Evolutionary conservation across 2,888 invertebrate genomes (phyloP).

Genomic region (Pterobdella sp.): DNA sequence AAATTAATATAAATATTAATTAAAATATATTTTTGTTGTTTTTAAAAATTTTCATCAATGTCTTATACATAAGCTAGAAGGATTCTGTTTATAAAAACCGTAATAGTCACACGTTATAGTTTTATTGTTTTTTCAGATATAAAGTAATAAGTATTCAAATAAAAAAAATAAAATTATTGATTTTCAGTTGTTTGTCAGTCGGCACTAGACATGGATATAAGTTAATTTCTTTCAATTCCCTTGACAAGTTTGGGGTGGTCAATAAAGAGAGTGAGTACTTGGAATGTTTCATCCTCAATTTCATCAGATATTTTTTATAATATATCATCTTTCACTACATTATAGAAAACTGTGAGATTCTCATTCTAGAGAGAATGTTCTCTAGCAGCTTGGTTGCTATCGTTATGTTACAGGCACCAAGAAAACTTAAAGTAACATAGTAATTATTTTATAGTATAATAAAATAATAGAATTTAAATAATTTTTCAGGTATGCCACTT

Average conservation of each 20-base stretch:
- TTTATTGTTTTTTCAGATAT: no score
- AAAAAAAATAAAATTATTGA: background rate
- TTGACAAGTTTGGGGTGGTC: conserved; percentile 77
- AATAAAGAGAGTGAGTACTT: conserved; percentile 68
- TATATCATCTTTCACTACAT: no score
- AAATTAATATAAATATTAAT: conserved; percentile 12
- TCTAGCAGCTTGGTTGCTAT: conserved; percentile 92
- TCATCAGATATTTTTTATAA: no score
- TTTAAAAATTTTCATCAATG: conserved; percentile 42
- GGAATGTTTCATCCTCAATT: no score
- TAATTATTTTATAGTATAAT: background rate
- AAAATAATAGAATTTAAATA: no score
- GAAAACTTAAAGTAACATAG: conserved; percentile 63
- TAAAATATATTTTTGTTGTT: conserved; percentile 3
- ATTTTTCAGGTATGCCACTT: conserved; percentile 79
- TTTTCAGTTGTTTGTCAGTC: conserved; percentile 69
- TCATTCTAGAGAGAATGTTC: conserved; percentile 88
- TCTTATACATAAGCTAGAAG: background rate
- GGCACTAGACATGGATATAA: conserved; percentile 84
- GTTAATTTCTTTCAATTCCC: conserved; percentile 69
- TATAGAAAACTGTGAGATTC: conserved; percentile 56
- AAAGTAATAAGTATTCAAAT: no score
- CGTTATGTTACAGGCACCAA: conserved; percentile 80
- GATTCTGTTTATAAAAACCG: background rate
- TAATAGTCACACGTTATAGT: background rate